Conservation (phyloP, 2,888 invertebrate genomes). For the Zootermopsis nevadensis region DNA sequence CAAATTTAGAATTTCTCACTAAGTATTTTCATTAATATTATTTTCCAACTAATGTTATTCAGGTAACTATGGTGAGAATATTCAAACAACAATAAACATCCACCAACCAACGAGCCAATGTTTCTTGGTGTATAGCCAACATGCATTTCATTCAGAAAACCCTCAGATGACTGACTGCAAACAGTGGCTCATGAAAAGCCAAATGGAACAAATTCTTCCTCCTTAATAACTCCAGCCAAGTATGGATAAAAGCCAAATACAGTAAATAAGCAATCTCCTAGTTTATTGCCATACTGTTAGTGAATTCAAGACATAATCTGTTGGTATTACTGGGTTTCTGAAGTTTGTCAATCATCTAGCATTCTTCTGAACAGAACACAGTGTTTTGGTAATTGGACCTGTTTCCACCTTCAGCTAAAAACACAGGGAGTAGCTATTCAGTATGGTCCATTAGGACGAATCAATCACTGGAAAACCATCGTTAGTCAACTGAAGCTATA, state of each 20-base stretch:
- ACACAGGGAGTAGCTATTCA: no score
- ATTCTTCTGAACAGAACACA: no score
- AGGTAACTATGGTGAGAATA: slow-evolving; percentile 40
- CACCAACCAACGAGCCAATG: slow-evolving; percentile 58
- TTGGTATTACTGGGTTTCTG: no score
- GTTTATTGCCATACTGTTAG: neutral
- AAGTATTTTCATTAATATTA: no score
- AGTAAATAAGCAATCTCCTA: slow-evolving; percentile 16
- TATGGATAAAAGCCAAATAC: slow-evolving; percentile 26
- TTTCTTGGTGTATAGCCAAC: slow-evolving; percentile 56
- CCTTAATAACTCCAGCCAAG: slow-evolving; percentile 23
- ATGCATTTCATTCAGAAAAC: slow-evolving; percentile 35
- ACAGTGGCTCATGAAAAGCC: slow-evolving; percentile 17
- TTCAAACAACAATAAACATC: slow-evolving; percentile 33
- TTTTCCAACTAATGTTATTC: slow-evolving; percentile 27
- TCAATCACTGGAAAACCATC: no score
- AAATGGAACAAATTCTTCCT: slow-evolving; percentile 31
- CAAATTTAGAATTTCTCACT: slow-evolving; percentile 29
- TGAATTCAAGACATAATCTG: neutral
- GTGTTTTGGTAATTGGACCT: no score
- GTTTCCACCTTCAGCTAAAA: no score
- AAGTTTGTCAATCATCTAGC: no score
- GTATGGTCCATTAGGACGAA: no score
- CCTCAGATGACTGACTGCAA: slow-evolving; percentile 5
- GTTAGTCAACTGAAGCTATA: no score